Evolutionary conservation across 2,797 vertebrate genomes (phyloP).

Genomic region (Danio kyathit): DNA sequence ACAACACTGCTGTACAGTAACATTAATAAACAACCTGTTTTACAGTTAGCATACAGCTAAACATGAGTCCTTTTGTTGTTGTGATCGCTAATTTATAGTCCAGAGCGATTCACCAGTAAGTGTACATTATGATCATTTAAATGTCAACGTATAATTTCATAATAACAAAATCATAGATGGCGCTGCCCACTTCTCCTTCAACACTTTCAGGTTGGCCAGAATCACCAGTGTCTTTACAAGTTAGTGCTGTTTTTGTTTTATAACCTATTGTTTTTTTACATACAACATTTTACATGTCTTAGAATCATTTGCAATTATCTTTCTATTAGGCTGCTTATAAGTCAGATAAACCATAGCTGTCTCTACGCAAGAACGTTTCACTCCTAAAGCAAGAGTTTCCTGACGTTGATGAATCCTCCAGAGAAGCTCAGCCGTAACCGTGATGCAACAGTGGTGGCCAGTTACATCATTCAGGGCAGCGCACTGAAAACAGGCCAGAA

Average conservation of each 20-base stretch:
- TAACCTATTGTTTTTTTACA: neutral
- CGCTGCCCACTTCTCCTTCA: conserved; percentile 78
- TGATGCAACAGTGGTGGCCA: conserved; percentile 60
- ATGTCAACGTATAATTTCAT: conserved; percentile 68
- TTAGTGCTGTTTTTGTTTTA: conserved; percentile 61
- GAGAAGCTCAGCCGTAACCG: conserved; percentile 74
- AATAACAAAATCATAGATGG: conserved; percentile 75
- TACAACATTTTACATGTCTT: neutral
- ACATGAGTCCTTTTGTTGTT: conserved; percentile 53
- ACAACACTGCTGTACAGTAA: conserved; percentile 67
- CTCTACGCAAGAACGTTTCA: conserved; percentile 72
- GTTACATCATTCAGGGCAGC: conserved; percentile 79
- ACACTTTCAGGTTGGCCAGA: conserved; percentile 74
- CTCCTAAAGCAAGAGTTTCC: conserved; percentile 84
- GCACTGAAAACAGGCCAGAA: conserved; percentile 70
- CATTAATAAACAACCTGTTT: conserved; percentile 72
- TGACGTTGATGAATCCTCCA: conserved; percentile 74
- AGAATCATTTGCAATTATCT: neutral
- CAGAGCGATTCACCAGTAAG: conserved; percentile 75
- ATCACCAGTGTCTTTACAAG: conserved; percentile 69
- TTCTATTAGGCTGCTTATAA: conserved; percentile 68
- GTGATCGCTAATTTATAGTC: conserved; percentile 73
- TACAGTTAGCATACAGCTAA: neutral
- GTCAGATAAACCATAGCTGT: conserved; percentile 5
- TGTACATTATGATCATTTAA: conserved; percentile 57